These are phyloP conservation scores for Callionymus lyra DNA, from an alignment of 2,113 vertebrate species.

Conservation along the genomic window DNA sequence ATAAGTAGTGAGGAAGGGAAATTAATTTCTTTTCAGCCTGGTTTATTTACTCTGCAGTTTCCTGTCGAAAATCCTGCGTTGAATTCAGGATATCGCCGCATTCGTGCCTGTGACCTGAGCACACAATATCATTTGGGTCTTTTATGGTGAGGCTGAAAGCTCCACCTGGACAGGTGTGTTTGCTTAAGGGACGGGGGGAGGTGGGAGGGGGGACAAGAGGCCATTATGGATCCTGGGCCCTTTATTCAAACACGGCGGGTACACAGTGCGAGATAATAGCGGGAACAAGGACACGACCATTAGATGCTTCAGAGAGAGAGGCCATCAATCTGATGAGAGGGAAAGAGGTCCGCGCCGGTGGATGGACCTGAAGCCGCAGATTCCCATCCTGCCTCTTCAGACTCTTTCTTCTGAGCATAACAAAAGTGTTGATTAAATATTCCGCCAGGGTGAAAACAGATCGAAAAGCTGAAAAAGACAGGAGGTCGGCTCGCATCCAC, in stretches of 20 bases:
- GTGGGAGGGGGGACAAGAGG: slow-evolving; percentile 21
- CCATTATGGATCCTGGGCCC: slow-evolving; percentile 29
- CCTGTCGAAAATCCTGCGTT: no score
- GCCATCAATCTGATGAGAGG: slow-evolving; percentile 38
- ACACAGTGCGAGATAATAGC: slow-evolving; percentile 25
- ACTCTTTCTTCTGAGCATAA: no score
- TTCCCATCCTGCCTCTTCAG: slow-evolving; percentile 1
- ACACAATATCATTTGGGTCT: no score
- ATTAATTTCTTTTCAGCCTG: no score
- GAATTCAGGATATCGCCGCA: no score
- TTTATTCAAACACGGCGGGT: slow-evolving; percentile 48
- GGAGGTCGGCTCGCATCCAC: slow-evolving; percentile 22
- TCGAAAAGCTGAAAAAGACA: slow-evolving; percentile 12
- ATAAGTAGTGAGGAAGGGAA: no score
- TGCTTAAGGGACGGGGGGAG: no score
- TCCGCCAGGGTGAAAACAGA: slow-evolving; percentile 9
- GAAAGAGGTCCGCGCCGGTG: slow-evolving; percentile 17
- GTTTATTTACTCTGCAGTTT: no score
- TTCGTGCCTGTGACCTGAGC: no score
- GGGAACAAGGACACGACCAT: slow-evolving; percentile 26
- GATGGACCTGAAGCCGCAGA: slow-evolving; percentile 1
- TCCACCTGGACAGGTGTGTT: slow-evolving; percentile 53
- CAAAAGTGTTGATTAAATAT: background rate
- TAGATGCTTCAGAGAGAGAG: slow-evolving; percentile 22
- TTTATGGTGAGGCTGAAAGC: slow-evolving; percentile 7